Evolutionary conservation across 2,888 invertebrate genomes (phyloP), one percentile per base, ranked within the genome.

Genomic region (Molorchus minor): DNA sequence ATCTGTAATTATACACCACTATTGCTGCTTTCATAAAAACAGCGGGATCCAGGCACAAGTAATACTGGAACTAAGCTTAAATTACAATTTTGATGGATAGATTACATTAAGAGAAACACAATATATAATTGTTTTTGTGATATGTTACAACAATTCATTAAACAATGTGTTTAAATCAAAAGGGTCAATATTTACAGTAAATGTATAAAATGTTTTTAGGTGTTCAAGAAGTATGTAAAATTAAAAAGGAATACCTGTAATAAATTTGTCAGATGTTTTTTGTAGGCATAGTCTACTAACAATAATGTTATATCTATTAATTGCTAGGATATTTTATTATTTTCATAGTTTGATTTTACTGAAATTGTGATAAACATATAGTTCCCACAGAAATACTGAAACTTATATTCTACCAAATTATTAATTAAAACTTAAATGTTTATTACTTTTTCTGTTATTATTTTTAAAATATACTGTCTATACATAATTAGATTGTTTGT

Each of bases 271-370:
- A 41, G 41, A 30, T 49, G 40, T 3, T 41, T 52, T 52, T 41
- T 41, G 41, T 52, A 52, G 52, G 17, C 41, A 8, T 52, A 52
- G 30, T 52, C 55, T 58, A 55, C 51, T 52, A 58, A 58, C 49
- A 56, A 53, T 30, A 52, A 40, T 51, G 54, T 35, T 62, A 58
- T 51, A 35, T 44, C 56, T 51, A 35, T 44, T 58, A 56, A 56
- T 57, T 61, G 8, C 35, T 61, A 61, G 46, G 57, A 20, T 62
- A 52, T 38, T 56, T 57, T 60, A 53, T 54, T 53, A 57, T 55
- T 59, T 47, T 63, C 54, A 51, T 60, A 63, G 57, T 52, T 63
- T 54, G 44, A 57, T 43, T 47, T 63, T 61, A 53, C 38, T 49
- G 54, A 57, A 51, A 44, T 51, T 44, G 61, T 57, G 25, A 49